Conservation (phyloP, 2,888 invertebrate species). For the Scaeva pyrastri region DNA sequence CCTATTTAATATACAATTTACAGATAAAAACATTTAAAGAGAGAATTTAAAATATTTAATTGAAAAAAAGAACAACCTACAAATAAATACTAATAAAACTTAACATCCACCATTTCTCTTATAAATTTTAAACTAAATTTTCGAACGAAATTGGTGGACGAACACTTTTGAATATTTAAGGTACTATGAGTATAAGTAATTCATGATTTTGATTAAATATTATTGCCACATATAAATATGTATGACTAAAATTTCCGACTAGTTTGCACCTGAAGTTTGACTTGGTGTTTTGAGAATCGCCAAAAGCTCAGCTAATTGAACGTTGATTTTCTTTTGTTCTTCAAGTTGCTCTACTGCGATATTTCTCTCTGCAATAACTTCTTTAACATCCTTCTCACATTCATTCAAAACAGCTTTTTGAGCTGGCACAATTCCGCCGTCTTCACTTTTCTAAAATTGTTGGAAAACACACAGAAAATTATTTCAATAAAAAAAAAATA, state of each 20-base stretch:
- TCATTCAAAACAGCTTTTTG: background rate
- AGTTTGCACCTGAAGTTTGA: background rate
- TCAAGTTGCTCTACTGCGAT: background rate
- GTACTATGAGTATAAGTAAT: no score
- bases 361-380: background rate
- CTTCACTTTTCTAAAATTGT: background rate
- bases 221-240: no score
- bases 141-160: no score
- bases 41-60: no score
- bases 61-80: no score
- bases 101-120: no score
- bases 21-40: no score
- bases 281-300: slow-evolving; percentile 3
- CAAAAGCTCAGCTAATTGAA: slow-evolving; percentile 23
- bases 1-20: no score
- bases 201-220: background rate
- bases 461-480: background rate
- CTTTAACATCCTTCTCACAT: background rate
- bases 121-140: no score
- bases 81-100: no score
- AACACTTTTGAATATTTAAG: no score
- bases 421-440: background rate
- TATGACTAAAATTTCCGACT: background rate
- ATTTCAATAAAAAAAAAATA: background rate
- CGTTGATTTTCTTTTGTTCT: slow-evolving; percentile 43